A percentile compares a stretch with the other conserved stretches of the same genome.
Evolutionary conservation across 2,113 vertebrate genomes (phyloP).

Genomic region (Antechinus flavipes): DNA sequence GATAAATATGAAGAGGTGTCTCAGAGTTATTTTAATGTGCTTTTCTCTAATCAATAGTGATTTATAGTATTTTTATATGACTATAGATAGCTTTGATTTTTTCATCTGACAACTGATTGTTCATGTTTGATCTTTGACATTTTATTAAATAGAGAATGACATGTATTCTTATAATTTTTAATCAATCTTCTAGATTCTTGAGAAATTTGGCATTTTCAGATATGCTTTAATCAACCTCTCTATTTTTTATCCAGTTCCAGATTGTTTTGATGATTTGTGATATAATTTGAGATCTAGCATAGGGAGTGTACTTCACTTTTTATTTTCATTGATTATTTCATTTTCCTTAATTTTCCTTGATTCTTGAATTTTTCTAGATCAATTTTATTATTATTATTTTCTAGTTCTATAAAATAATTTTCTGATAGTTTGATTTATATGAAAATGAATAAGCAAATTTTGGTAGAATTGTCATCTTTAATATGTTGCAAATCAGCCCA

Average conservation of each 20-base stretch:
- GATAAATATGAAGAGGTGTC: no score
- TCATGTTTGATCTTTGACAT: no score
- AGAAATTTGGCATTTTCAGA: no score
- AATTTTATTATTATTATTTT: neutral
- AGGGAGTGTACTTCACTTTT: neutral
- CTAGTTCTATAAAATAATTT: neutral
- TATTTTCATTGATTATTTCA: neutral
- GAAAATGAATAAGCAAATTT: neutral
- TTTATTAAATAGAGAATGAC: no score
- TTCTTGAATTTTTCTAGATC: neutral
- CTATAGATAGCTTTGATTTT: no score
- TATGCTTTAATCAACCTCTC: neutral
- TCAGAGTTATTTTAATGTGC: no score
- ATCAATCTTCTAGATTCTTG: no score
- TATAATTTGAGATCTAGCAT: neutral
- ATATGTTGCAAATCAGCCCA: neutral
- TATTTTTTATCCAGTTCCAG: neutral
- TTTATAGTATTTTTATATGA: no score
- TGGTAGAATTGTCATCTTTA: neutral
- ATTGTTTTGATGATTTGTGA: neutral
- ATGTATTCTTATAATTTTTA: no score
- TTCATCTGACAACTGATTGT: no score
- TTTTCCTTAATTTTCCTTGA: neutral
- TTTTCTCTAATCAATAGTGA: no score
- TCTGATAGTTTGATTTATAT: neutral